A percentile compares a stretch with the other conserved stretches of the same genome.
These are phyloP conservation scores for Pemphigus obesinymphae DNA, from an alignment of 1,140 invertebrate genomes.

Conservation along the genomic window DNA sequence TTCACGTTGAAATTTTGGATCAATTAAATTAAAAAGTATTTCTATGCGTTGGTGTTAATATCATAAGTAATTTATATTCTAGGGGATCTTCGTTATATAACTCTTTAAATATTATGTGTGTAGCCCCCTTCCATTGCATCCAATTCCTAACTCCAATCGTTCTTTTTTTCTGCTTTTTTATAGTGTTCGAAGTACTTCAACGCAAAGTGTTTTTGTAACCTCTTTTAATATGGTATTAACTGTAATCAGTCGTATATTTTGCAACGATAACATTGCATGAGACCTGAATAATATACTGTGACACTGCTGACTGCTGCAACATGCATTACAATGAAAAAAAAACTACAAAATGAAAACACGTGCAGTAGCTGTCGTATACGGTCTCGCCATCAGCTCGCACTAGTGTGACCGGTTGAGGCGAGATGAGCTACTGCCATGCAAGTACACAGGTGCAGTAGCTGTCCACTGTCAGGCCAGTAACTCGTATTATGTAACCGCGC, in stretches of 20 bases:
- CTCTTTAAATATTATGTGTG: background rate
- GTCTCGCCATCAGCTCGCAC: background rate
- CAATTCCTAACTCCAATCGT: background rate
- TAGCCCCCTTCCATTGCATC: background rate
- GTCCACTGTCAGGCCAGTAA: background rate
- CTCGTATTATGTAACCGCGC: background rate
- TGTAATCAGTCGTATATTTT: background rate
- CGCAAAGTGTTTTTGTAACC: background rate
- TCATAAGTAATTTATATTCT: background rate
- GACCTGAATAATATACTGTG: background rate
- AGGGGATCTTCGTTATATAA: background rate
- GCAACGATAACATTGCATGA: background rate
- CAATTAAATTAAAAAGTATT: slow-evolving; percentile 16
- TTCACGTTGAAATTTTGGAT: slow-evolving; percentile 39
- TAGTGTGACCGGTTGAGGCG: background rate
- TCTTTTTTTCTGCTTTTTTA: background rate
- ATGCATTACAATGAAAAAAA: too few relatives aligned
- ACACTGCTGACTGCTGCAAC: background rate
- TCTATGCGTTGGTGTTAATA: background rate
- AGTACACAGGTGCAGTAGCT: background rate
- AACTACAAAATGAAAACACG: too few relatives aligned
- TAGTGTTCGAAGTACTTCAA: background rate
- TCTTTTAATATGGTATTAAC: background rate
- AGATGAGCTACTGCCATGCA: background rate
- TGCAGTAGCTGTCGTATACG: background rate